Evolutionary conservation across 2,888 invertebrate genomes (phyloP), one percentile per base, ranked within the genome.

Genomic region (Cantharis nigra): DNA sequence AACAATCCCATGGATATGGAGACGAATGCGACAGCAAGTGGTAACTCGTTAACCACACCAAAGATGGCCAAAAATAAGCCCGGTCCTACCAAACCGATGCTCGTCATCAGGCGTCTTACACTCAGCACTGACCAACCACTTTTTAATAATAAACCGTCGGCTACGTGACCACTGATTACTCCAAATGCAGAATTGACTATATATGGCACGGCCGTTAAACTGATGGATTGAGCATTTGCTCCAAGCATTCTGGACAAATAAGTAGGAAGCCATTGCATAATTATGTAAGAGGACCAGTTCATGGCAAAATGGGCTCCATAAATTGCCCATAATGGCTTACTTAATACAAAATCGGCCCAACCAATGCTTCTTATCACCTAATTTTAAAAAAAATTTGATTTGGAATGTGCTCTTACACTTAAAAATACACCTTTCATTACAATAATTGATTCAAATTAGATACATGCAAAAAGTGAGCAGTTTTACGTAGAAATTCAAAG

Each of bases 231-330:
- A 80, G 91, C 91, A 82, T 93, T 92, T 2, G 92, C 94, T 18
- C 92, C 92, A 62, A 94, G 89, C 83, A 90, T 91, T 77, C 92
- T 88, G 0, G 92, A 88, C 81, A 94, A 87, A 85, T 94, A 94
- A 1, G 94, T 94, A 3, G 94, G 94, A 79, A 94, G 87, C 94
- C 94, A 94, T 85, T 94, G 93, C 94, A 94, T 94, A 82, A 94
- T 93, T 80, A 94, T 94, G 84, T 94, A 94, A 83, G 93, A 94
- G 72, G 93, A 92, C 94, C 94, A 94, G 87, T 94, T 94, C 94
- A 94, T 94, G 28, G 93, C 92, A 87, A 94, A 94, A 87, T 94
- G 94, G 33, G 94, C 94, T 75, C 92, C 90, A 83, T 94, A 94
- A 81, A 94, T 90, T 5, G 94, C 92, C 94, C 94, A 94, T 28